Conservation (phyloP, 2,113 vertebrate species). For the Nothocercus julius region DNA sequence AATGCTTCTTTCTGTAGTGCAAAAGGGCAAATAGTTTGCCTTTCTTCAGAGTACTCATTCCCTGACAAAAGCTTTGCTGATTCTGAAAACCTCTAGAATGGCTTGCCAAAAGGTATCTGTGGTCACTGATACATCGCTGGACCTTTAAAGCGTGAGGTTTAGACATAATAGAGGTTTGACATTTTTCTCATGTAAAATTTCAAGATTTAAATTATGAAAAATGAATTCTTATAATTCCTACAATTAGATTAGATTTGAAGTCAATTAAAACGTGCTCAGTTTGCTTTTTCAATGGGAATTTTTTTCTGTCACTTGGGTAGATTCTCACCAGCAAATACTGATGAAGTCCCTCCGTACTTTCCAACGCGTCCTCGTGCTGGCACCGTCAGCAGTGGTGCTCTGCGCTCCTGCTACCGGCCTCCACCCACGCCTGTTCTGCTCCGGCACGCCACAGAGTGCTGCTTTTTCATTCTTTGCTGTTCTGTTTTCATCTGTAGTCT, state of each 20-base stretch:
- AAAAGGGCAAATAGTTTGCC: not conserved
- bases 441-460: not conserved
- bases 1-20: not conserved
- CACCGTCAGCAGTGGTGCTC: not conserved
- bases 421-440: not conserved
- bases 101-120: not conserved
- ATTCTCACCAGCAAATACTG: not conserved
- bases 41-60: not conserved
- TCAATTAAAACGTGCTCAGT: not conserved
- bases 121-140: not conserved
- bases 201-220: not conserved
- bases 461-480: not conserved
- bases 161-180: not conserved
- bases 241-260: not conserved
- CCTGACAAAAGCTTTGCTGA: not conserved
- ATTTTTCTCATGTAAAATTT: not conserved
- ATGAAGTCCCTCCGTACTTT: not conserved
- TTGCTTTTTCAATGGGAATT: not conserved
- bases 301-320: not conserved
- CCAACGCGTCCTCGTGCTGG: not conserved
- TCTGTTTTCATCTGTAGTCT: not conserved
- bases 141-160: not conserved
- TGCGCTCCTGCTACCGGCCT: too few species aligned
- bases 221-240: not conserved
- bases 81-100: not conserved